Evolutionary conservation across 2,797 vertebrate genomes (phyloP), one percentile per base, ranked within the genome.

Genomic region (Emydoidea blandingii): DNA sequence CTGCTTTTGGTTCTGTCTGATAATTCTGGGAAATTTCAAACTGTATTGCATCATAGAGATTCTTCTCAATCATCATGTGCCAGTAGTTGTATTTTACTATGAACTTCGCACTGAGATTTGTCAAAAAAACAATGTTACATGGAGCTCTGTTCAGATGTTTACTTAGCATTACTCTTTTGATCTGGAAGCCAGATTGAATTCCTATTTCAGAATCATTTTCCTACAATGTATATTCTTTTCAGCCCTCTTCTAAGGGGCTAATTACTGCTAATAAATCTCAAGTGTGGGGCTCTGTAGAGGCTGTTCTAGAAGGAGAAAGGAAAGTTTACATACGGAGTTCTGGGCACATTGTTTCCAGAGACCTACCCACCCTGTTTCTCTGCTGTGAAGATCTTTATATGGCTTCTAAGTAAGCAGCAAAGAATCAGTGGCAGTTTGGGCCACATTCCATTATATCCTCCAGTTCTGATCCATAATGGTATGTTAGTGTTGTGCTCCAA

Each of bases 91-190:
- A 49, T 57, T 94, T 65, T 19, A 4, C 84, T 72, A 41, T n/a
- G 34, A n/a, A n/a, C 34, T 9, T 68, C 18, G n/a, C 34, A 37
- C 34, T 37, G 62, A 68, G 34, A 68, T 68, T 68, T n/a, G 34
- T n/a, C 62, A n/a, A 4, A 31, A 62, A 62, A 62, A 11, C 11
- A 59, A 8, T 34, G 37, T 52, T 54, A 18, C n/a, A 31, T 15
- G 29, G 27, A 53, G 11, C 18, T 12, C 50, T 74, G 12, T 44
- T 83, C 83, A 34, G 10, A 34, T 34, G 8, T 79, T 68, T 14
- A 79, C n/a, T 86, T 88, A 89, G n/a, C 34, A 47, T 83, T 19
- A 41, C 52, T 62, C 8, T 94, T 88, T 91, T 79, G 34, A 78
- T 1, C 0, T 29, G 44, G 5, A 6, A 95, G 47, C 12, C 9